Percentiles rank a stretch among this genome's conserved stretches.
Evolutionary conservation across 2,797 vertebrate species (phyloP).

Genomic region (Xerus rutilus): DNA sequence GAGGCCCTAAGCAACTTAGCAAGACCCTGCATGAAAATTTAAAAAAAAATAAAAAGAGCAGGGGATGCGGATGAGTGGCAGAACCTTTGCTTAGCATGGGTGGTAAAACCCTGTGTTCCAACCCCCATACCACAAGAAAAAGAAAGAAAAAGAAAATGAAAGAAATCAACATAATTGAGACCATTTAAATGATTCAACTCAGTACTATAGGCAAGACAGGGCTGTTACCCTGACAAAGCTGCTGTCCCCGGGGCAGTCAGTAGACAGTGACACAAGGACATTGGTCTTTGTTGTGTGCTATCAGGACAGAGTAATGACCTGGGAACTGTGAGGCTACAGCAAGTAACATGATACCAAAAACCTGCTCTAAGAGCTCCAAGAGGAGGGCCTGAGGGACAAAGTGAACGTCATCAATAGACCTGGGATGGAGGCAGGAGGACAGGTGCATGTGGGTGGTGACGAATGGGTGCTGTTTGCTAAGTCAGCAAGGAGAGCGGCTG

Average conservation of each 20-base stretch:
- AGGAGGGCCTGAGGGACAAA: not conserved
- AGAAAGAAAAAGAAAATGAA: no score
- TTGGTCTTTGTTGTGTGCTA: no score
- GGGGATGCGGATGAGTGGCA: no score
- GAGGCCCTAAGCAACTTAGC: no score
- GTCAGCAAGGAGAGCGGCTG: not conserved
- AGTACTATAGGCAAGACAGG: not conserved
- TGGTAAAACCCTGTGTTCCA: no score
- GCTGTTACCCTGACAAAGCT: not conserved
- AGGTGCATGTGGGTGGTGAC: not conserved
- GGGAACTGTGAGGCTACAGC: no score
- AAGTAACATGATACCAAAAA: not conserved
- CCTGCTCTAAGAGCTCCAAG: not conserved
- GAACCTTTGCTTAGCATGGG: no score
- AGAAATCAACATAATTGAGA: not conserved
- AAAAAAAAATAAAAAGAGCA: no score
- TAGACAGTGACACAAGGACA: no score
- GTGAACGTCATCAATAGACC: fast-evolving
- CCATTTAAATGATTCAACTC: not conserved
- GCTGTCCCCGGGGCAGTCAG: not conserved
- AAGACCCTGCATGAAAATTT: no score
- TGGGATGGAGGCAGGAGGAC: not conserved
- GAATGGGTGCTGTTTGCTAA: not conserved
- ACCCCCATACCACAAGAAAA: no score
- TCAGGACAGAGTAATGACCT: no score